Evolutionary conservation across 1,140 invertebrate genomes (phyloP), one percentile per base, ranked within the genome.

Genomic region (Anthonomus grandis): DNA sequence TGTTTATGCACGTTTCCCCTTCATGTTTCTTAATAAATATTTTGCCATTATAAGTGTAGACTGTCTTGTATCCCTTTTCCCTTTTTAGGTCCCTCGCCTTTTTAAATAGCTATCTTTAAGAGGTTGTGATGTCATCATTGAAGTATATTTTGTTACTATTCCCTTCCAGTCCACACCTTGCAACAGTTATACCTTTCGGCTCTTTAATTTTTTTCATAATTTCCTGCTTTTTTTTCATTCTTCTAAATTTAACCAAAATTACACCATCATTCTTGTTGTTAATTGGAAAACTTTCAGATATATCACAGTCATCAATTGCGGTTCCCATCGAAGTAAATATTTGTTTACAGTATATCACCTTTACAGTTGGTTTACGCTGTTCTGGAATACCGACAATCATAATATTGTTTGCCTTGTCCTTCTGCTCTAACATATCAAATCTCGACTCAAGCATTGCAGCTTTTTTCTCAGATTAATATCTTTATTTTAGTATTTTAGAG

Each of bases 21-120:
- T 51, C 48, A 45, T 44, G 38, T 15, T 24, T 51, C 12, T 41
- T 37, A 15, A 51, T 10, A 15, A 17, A 51, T 42, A 51, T 51
- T 45, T 4, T 13, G 10, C 48, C 48, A 45, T 45, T 45, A 8
- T 5, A 10, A 21, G 31, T 17, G 17, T 41, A 39, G 5, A 23
- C 48, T 5, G 21, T 15, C 6, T 5, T 8, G 41, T 38, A 38
- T 6, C 17, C 22, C 19, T 51, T 51, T 8, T 37, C 15, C 15
- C 17, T 51, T 17, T 24, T 37, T 9, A 46, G 38, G 12, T 51
- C 48, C 21, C 48, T 8, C 4, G 4, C n/a, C n/a, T n/a, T n/a
- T n/a, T n/a, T n/a, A n/a, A n/a, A n/a, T n/a, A n/a, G n/a, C n/a
- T n/a, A n/a, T 22, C 18, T 37, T 37, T 51, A 41, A 15, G 12